Percentiles rank a stretch among this genome's conserved stretches.
Evolutionary conservation across 2,888 invertebrate species (phyloP).

Genomic region (Willowsia nigromaculata): DNA sequence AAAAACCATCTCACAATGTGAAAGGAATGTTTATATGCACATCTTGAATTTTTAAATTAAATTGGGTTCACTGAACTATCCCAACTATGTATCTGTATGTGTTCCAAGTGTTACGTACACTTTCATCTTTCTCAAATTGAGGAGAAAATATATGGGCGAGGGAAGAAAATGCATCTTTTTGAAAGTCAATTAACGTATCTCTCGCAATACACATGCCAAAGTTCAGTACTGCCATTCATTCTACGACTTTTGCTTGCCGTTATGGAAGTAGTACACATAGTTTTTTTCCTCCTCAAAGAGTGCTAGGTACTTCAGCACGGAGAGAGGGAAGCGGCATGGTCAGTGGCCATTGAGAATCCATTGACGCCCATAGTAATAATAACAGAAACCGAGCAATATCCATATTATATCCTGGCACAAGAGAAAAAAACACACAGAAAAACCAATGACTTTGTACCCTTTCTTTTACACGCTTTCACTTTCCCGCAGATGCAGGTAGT

Average conservation of each 20-base stretch:
- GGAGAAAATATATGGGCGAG: background rate
- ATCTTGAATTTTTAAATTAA: conserved; percentile 58
- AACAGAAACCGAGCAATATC: background rate
- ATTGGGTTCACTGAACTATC: conserved; percentile 58
- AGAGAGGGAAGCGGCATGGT: background rate
- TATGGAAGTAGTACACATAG: too few species aligned
- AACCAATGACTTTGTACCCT: background rate
- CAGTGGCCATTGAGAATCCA: conserved; percentile 44
- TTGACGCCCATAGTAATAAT: background rate
- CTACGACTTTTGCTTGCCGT: too few species aligned
- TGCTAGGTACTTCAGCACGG: background rate
- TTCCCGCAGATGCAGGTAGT: background rate
- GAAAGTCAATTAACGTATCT: conserved; percentile 34
- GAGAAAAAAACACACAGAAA: too few species aligned
- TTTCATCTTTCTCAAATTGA: background rate
- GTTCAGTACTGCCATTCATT: too few species aligned
- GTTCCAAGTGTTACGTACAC: background rate
- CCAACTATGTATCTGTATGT: too few species aligned
- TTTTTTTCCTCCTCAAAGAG: background rate
- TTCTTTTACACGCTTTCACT: background rate
- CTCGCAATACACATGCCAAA: background rate
- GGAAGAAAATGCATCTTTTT: conserved; percentile 27
- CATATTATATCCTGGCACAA: background rate
- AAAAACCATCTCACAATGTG: background rate
- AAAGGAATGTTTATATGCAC: conserved; percentile 22